Base-by-base conservation (phyloP, 92 coral and sea anemone species). In the Umimayanthus kanabou region DNA sequence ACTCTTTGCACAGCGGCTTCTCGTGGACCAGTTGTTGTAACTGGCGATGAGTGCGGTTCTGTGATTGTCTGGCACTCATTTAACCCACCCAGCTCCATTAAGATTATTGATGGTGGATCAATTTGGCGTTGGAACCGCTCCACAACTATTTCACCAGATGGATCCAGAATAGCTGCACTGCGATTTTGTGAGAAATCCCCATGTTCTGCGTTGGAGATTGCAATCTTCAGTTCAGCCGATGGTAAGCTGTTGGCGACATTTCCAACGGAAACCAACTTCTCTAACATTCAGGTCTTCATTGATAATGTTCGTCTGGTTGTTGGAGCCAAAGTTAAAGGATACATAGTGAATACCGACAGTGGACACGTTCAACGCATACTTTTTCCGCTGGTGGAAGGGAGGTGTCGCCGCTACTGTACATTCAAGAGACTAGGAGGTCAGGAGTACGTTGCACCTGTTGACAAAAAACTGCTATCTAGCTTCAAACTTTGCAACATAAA, bases 31-130 rank as follows among this genome's bases (percentile, higher is more conserved):
- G 71, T 23, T 8, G 13, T 81, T 8, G 13, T 81, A 42, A 81
- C 85, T 67, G 75, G 85, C 18, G 85, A 81, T 42, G 76, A 81
- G 28, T 81, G 85, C 37, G 85, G 85, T 14, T 39, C 85, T 20
- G 28, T 65, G 40, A 81, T 81, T 81, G 85, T 81, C 76, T 81
- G 85, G 85, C 85, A 81, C 40, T 39, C 76, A 40, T 40, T 81
- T 28, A 37, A 81, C 23, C 85, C 85, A 13, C 58, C 85, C 70
- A 81, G 58, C 40, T 42, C 85, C 14, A 61, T 81, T n/a, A 81
- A 42, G 58, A 67, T 81, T 81, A 65, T 81, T 43, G n/a, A 66
- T n/a, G 57, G 85, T 22, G 85, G 76, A 81, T 81, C 16, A 39
- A 61, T 69, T 65, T 81, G 76, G 37, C 85, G 85, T 67, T 81